Evolutionary conservation across 2,797 vertebrate species (phyloP), one percentile per base, ranked within the genome.

Genomic region (Salarias fasciatus): DNA sequence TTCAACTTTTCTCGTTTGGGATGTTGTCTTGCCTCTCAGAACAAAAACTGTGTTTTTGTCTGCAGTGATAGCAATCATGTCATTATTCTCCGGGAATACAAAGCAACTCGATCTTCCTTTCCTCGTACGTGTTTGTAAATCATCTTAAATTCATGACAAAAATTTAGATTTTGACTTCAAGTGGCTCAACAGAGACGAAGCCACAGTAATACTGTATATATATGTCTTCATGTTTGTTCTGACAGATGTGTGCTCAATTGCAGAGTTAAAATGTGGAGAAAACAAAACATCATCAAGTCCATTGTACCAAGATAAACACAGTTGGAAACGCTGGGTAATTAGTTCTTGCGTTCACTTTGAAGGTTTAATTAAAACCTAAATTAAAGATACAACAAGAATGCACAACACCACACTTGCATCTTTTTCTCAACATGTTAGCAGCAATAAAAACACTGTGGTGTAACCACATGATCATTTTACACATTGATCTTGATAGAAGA

Each of bases 1-100:
- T 83, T 83, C 72, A 80, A 69, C 63, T 65, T 74, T 76, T 57
- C 57, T 73, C 40, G 72, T 86, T 72, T 70, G 15, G 53, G 62
- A 64, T 76, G 65, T 78, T 55, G 61, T 80, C 60, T 52, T 64
- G 53, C 78, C 69, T 47, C 14, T 24, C 60, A 47, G 64, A 86
- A 77, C 75, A 82, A 81, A 75, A 76, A 58, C 49, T 45, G 51
- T 63, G 42, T 42, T 72, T 82, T 57, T 62, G 50, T 70, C 64
- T 43, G 29, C 46, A 40, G 61, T 33, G 13, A 47, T 55, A 24
- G 48, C 55, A 63, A 55, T 77, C 61, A 53, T 63, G 53, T 66
- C 40, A 49, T 58, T 67, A 49, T 77, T 72, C 24, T 75, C 14
- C 13, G 5, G 42, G 53, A 72, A 79, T 77, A 76, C 69, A 72